Evolutionary conservation across 2,797 vertebrate genomes (phyloP).

Genomic region (Kryptopterus vitreolus): DNA sequence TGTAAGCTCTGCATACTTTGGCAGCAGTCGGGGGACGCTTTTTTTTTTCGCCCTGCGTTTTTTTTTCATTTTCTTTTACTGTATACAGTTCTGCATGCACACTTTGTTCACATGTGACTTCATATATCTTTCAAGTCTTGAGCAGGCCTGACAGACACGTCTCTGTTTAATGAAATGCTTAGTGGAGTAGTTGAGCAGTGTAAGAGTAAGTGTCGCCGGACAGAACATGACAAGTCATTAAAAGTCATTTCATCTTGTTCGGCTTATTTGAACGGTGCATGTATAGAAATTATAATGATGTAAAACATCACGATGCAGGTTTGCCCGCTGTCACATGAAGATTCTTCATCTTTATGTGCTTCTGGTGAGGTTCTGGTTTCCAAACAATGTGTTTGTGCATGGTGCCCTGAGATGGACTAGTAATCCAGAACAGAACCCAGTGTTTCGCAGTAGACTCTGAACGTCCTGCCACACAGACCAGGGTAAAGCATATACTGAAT

Average conservation of each 20-base stretch:
- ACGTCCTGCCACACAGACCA: not conserved
- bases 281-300: conserved; percentile 23
- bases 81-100: conserved; percentile 83
- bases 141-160: conserved; percentile 56
- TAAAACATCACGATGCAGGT: not conserved
- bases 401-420: not conserved
- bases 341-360: not conserved
- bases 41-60: too few species aligned
- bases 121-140: conserved; percentile 63
- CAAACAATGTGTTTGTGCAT: not conserved
- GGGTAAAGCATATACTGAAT: not conserved
- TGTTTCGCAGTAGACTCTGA: not conserved
- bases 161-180: too few species aligned
- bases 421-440: not conserved
- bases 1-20: conserved; percentile 97
- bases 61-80: conserved; percentile 72
- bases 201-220: conserved; percentile 67
- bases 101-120: conserved; percentile 75
- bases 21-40: conserved; percentile 84
- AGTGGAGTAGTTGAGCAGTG: too few species aligned
- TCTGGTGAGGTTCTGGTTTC: not conserved
- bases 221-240: conserved; percentile 59
- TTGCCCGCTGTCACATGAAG: not conserved
- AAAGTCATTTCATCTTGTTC: conserved; percentile 38
- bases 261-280: conserved; percentile 19